Percentiles rank a stretch among this genome's conserved stretches.
phyloP scores from a whole-genome alignment of 92 coral and sea anemone genomes.

The Metridium senile region DNA sequence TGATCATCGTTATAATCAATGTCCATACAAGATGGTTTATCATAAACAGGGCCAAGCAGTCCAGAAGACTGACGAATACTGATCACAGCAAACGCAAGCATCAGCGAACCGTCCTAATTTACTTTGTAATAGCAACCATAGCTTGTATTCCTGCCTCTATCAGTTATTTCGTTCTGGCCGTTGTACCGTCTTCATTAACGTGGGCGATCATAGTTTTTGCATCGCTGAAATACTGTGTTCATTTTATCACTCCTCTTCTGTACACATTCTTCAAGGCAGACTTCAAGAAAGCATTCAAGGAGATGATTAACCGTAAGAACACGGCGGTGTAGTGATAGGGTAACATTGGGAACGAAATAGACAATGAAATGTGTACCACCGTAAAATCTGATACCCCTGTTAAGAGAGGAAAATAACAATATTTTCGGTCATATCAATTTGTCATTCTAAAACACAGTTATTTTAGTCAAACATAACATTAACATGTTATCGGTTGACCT shows the following conservation, averaged over 20 bases:
- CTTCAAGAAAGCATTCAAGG: slow-evolving; percentile 24
- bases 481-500: no score
- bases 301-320: not conserved
- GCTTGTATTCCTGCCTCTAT: slow-evolving; percentile 69
- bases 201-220: slow-evolving; percentile 26
- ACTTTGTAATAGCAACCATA: slow-evolving; percentile 55
- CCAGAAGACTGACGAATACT: slow-evolving; percentile 2
- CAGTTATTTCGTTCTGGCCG: slow-evolving; percentile 63
- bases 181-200: slow-evolving; percentile 10
- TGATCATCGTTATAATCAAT: slow-evolving; percentile 43
- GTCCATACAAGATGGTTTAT: slow-evolving; percentile 60
- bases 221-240: slow-evolving; percentile 67
- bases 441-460: no score
- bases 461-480: no score
- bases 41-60: slow-evolving; percentile 37
- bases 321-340: no score
- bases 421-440: no score
- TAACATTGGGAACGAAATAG: no score
- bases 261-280: slow-evolving; percentile 84
- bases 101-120: slow-evolving; percentile 49
- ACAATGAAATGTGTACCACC: no score
- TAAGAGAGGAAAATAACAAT: no score
- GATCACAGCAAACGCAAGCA: not conserved
- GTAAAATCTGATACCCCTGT: no score
- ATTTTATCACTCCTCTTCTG: slow-evolving; percentile 67